Base-by-base conservation (phyloP, 2,113 vertebrate genomes). In the Syngnathoides biaculeatus region DNA sequence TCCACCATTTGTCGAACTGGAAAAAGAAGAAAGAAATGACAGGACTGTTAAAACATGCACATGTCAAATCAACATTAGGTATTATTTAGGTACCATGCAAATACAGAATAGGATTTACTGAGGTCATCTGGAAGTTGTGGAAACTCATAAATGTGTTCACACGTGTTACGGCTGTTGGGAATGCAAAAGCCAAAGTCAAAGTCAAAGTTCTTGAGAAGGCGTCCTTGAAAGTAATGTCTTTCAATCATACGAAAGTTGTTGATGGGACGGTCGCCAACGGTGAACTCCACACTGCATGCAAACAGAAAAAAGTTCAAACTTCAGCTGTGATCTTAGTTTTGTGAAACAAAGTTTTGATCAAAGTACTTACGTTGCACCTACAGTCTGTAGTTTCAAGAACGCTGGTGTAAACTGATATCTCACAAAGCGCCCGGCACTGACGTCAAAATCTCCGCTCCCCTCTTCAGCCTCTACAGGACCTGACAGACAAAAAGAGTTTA, bases 171-270 rank as follows among this genome's bases (percentile, higher is more conserved):
- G 88, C 97, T 98, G 87, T 95, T 96, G 24, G 97, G 97, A 66
- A 99, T 99, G 87, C 97, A 99, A 89, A 99, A 99, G 42, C 97
- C 97, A 20, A 99, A 99, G 88, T 98, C 97, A 69, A 99, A 99
- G 86, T 99, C 96, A 52, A 99, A 99, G 86, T 94, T 99, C 89
- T 99, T 99, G 80, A 99, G 94, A 50, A 99, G 92, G 24, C 91
- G 94, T 52, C 98, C 97, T 84, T 95, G 91, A 83, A 99, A 99
- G 83, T 97, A 99, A 89, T 99, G 97, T 22, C 97, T 88, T 88
- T 99, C 97, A 4, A 99, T 99, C 97, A 99, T 99, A 56, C 97
- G 93, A 60, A 99, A 99, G 88, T 93, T 96, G 73, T 92, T 94
- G 50, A 99, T 95, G 10, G 97, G 95, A 57, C 91, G 94, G 75